Conservation (phyloP, 2,797 vertebrate species). For the Setipinna tenuifilis region DNA sequence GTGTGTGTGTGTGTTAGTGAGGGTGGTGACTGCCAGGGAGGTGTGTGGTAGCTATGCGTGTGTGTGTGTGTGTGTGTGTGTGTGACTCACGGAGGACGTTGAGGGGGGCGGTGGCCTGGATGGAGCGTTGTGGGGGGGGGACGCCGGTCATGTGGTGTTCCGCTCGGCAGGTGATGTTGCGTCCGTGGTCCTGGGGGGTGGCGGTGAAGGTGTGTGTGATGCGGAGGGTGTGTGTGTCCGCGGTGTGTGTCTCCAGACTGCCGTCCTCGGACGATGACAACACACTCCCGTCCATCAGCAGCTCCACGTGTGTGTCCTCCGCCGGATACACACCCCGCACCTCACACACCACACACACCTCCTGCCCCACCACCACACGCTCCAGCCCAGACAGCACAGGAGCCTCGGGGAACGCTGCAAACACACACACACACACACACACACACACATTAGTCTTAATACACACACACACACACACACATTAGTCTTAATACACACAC, state of each 20-base stretch:
- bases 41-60: no score
- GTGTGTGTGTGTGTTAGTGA: no score
- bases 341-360: conserved; percentile 69
- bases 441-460: background rate
- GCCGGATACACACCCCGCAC: conserved; percentile 75
- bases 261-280: background rate
- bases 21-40: no score
- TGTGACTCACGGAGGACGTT: background rate
- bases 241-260: background rate
- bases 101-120: conserved; percentile 57
- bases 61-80: no score
- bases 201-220: conserved; percentile 57
- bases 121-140: conserved; percentile 43
- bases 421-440: background rate
- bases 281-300: conserved; percentile 64
- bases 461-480: no score
- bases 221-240: background rate
- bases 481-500: no score
- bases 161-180: conserved; percentile 66
- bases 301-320: conserved; percentile 67
- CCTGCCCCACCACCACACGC: conserved; percentile 60
- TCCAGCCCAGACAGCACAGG: conserved; percentile 75
- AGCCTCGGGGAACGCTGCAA: conserved; percentile 81
- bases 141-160: conserved; percentile 52
- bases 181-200: conserved; percentile 38